These are phyloP conservation scores for Synergus japonicus DNA, from an alignment of 2,888 invertebrate genomes.

Conservation along the genomic window DNA sequence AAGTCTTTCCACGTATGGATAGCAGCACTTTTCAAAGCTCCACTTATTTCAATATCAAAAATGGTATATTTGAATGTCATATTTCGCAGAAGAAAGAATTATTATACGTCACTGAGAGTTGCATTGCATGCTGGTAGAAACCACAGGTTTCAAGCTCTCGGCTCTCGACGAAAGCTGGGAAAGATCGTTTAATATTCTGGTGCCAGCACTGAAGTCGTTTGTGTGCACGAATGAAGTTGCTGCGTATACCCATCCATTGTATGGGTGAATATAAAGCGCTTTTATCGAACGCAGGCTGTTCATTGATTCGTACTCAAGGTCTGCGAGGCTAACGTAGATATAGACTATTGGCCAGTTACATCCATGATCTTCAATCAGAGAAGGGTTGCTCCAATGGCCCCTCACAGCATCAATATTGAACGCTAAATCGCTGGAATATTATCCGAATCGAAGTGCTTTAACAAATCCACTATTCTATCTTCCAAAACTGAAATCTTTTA, in stretches of 20 bases:
- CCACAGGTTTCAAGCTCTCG: constrained; percentile 30
- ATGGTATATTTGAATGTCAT: constrained; percentile 22
- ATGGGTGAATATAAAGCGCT: constrained; percentile 34
- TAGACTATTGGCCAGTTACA: constrained; percentile 17
- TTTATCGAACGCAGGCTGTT: constrained; percentile 39
- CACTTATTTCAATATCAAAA: background rate
- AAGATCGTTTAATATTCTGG: constrained; percentile 35
- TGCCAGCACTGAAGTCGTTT: constrained; percentile 34
- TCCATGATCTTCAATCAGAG: constrained; percentile 36
- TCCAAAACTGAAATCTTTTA: background rate
- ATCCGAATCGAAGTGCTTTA: background rate
- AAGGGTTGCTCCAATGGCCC: constrained; percentile 2
- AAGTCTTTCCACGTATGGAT: background rate
- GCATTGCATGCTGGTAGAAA: constrained; percentile 8
- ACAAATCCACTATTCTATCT: background rate
- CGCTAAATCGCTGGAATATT: constrained; percentile 1
- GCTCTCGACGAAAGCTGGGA: constrained; percentile 16
- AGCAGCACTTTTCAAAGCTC: background rate
- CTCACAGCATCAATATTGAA: background rate
- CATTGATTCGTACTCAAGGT: constrained; percentile 53
- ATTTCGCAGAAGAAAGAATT: constrained; percentile 14
- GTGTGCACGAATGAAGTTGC: constrained; percentile 29
- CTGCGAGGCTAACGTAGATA: constrained; percentile 12
- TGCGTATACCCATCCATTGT: constrained; percentile 7
- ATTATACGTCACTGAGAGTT: constrained; percentile 16